Evolutionary conservation across 2,888 invertebrate species (phyloP).

Genomic region (Drosophila paramelanica): DNA sequence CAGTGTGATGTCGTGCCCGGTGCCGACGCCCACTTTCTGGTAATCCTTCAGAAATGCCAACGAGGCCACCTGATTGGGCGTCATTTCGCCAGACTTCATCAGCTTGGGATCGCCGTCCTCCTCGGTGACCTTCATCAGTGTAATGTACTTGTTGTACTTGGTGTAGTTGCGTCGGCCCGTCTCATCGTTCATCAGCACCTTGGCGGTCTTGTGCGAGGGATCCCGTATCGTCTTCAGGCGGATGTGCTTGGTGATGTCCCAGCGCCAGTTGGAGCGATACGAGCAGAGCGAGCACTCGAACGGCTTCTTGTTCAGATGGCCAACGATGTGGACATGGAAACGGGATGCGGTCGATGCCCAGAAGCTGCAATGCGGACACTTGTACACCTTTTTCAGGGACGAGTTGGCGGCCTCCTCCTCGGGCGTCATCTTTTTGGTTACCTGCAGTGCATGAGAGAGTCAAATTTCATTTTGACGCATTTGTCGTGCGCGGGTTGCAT

Average conservation of each 20-base stretch:
- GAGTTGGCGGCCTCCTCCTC: slow-evolving; percentile 88
- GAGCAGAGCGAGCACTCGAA: slow-evolving; percentile 98
- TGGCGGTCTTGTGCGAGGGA: slow-evolving; percentile 91
- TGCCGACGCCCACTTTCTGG: slow-evolving; percentile 75
- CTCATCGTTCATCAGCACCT: slow-evolving; percentile 95
- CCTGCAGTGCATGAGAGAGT: slow-evolving; percentile 85
- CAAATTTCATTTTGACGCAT: slow-evolving; percentile 84
- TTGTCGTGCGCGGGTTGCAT: slow-evolving; percentile 47
- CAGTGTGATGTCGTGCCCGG: slow-evolving; percentile 79
- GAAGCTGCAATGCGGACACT: slow-evolving; percentile 96
- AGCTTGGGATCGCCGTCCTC: slow-evolving; percentile 85
- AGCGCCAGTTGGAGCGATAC: slow-evolving; percentile 97
- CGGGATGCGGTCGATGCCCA: slow-evolving; percentile 97
- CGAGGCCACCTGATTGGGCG: slow-evolving; percentile 85
- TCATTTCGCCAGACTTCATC: slow-evolving; percentile 85
- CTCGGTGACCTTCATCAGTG: slow-evolving; percentile 88
- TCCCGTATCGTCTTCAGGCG: slow-evolving; percentile 94
- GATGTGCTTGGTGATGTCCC: slow-evolving; percentile 98
- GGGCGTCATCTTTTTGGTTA: slow-evolving; percentile 88
- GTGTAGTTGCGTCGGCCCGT: slow-evolving; percentile 95
- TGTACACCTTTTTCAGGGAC: slow-evolving; percentile 92
- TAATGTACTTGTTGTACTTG: slow-evolving; percentile 95
- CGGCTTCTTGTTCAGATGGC: slow-evolving; percentile 96
- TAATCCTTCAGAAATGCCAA: slow-evolving; percentile 86
- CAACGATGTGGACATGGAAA: slow-evolving; percentile 97